Evolutionary conservation across 2,113 vertebrate species (phyloP).

Genomic region (Hemichromis elongatus): DNA sequence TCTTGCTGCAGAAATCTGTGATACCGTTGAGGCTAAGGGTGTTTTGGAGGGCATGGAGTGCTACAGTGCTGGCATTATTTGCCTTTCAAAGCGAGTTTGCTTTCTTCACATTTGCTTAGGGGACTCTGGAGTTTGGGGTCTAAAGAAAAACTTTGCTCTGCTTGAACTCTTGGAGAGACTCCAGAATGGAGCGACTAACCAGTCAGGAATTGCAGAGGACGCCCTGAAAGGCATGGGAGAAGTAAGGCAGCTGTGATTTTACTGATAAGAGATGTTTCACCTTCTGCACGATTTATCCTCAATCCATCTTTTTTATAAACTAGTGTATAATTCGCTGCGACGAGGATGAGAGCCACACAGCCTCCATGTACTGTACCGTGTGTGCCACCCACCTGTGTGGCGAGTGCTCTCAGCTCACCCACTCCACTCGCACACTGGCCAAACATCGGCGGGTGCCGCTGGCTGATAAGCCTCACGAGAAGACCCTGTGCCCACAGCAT

Average conservation of each 20-base stretch:
- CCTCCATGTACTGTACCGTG: conserved; percentile 95
- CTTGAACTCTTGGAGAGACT: conserved; percentile 92
- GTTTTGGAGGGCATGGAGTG: background rate
- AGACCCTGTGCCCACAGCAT: conserved; percentile 93
- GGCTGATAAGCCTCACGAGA: conserved; percentile 97
- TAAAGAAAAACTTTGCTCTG: conserved; percentile 98
- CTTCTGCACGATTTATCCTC: background rate
- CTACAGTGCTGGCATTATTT: background rate
- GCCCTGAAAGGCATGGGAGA: conserved; percentile 87
- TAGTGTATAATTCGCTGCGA: conserved; percentile 93
- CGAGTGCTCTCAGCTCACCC: conserved; percentile 92
- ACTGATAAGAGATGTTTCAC: background rate
- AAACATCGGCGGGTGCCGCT: conserved; percentile 94
- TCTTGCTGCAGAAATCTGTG: background rate
- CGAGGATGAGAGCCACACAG: conserved; percentile 92
- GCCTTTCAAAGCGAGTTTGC: background rate
- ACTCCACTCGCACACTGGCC: conserved; percentile 95
- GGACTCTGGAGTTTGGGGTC: conserved; percentile 96
- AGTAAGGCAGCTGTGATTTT: conserved; percentile 65
- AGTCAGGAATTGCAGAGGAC: conserved; percentile 85
- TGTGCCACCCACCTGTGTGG: conserved; percentile 95
- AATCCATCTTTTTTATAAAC: background rate
- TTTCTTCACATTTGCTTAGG: conserved; percentile 62
- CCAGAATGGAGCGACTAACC: conserved; percentile 89
- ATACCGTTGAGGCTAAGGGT: background rate